Evolutionary conservation across 2,888 invertebrate species (phyloP).

Genomic region (Stomorhina lunata): DNA sequence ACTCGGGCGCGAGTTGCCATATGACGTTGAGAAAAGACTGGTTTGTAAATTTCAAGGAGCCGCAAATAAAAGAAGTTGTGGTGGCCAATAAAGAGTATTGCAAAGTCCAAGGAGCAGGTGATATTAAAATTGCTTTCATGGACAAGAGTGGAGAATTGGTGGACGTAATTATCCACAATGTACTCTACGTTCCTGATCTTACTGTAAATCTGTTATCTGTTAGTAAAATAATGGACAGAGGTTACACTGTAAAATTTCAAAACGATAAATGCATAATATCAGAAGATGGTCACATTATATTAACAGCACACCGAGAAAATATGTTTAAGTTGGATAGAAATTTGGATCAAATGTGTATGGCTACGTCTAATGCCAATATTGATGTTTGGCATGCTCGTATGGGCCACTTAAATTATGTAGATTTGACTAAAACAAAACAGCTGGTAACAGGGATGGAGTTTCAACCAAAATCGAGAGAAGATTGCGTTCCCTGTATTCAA

Average conservation of each 20-base stretch:
- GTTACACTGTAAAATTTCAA: slow-evolving; percentile 7
- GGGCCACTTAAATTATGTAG: too few species aligned
- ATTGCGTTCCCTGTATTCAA: too few species aligned
- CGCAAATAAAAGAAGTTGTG: background rate
- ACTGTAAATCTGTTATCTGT: slow-evolving; percentile 37
- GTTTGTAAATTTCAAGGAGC: background rate
- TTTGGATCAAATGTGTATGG: background rate
- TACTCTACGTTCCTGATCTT: slow-evolving; percentile 1
- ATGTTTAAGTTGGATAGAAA: background rate
- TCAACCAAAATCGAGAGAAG: too few species aligned
- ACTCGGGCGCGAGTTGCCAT: slow-evolving; percentile 4
- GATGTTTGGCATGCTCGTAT: too few species aligned
- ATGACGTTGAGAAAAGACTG: slow-evolving; percentile 12
- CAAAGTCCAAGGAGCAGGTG: background rate
- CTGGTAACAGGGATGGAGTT: too few species aligned
- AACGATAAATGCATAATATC: slow-evolving; percentile 5
- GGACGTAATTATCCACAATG: background rate
- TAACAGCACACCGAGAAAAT: background rate
- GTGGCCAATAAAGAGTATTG: slow-evolving; percentile 18
- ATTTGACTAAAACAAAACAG: too few species aligned
- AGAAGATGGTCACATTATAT: background rate
- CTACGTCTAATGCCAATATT: background rate
- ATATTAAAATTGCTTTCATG: background rate
- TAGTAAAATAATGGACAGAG: slow-evolving; percentile 8
- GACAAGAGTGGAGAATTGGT: background rate